Evolutionary conservation across 2,113 vertebrate species (phyloP).

Genomic region (Aptenodytes forsteri): DNA sequence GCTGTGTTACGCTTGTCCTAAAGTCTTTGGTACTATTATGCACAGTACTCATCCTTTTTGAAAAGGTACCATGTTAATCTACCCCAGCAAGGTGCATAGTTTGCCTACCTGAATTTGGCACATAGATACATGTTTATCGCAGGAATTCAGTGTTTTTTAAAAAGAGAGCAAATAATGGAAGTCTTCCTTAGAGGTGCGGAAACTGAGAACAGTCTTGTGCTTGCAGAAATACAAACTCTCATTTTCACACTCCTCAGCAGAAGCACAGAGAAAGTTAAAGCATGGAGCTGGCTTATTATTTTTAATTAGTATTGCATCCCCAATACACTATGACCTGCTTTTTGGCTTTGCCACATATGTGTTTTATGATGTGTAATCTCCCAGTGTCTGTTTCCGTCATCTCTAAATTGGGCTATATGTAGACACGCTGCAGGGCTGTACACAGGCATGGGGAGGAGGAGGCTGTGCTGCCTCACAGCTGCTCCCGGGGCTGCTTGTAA

Average conservation of each 20-base stretch:
- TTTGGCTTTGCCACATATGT: background rate
- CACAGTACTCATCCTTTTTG: background rate
- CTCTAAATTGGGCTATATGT: background rate
- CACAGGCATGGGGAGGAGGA: background rate
- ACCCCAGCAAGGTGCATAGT: background rate
- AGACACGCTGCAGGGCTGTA: background rate
- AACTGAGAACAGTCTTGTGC: background rate
- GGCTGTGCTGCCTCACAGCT: background rate
- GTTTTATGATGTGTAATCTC: background rate
- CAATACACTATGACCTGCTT: background rate
- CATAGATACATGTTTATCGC: accelerated
- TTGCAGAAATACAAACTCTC: background rate
- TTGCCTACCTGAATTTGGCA: background rate
- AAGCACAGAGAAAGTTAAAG: background rate
- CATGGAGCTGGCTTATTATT: background rate
- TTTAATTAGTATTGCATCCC: background rate
- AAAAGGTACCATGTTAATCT: background rate
- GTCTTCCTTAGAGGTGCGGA: background rate
- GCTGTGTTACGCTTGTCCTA: accelerated
- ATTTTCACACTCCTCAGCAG: background rate
- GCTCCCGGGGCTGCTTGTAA: accelerated
- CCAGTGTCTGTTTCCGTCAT: background rate
- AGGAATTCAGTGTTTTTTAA: background rate
- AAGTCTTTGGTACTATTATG: background rate
- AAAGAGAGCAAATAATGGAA: background rate